Conservation (phyloP, 2,888 invertebrate genomes). For the Pteria penguin region DNA sequence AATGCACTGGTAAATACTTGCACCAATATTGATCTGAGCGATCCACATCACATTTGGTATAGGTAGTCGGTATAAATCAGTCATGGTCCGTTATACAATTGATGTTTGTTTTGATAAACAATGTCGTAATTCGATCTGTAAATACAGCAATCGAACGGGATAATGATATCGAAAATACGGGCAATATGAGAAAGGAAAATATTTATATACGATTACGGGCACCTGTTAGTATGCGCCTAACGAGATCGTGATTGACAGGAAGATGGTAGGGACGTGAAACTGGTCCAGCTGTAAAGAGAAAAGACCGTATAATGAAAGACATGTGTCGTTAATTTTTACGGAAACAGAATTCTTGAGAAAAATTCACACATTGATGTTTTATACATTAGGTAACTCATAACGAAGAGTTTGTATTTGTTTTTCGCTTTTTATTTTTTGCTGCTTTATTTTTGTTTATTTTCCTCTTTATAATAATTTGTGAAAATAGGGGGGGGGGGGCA, state of each 20-base stretch:
- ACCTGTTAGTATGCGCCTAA: conserved; percentile 14
- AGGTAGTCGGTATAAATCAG: background rate
- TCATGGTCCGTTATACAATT: conserved; percentile 11
- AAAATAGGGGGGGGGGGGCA: no score
- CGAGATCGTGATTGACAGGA: background rate
- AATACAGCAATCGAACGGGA: conserved; percentile 5
- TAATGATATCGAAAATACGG: conserved; percentile 14
- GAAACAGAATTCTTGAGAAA: background rate
- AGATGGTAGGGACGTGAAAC: background rate
- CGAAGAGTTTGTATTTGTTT: no score
- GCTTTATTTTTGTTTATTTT: no score
- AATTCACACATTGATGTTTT: no score
- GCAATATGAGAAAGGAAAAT: conserved; percentile 11
- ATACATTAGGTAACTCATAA: no score
- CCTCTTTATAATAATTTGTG: no score
- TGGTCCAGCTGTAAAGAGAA: background rate
- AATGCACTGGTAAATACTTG: background rate
- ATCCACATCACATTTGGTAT: background rate
- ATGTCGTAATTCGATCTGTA: conserved; percentile 14
- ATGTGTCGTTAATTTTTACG: background rate
- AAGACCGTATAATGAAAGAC: background rate
- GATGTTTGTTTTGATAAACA: conserved; percentile 23
- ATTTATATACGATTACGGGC: conserved; percentile 22
- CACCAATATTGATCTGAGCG: conserved; percentile 1
- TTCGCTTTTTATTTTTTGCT: no score